Base-by-base conservation (phyloP, 2,888 invertebrate species). In the Cryptophagus acutangulus region DNA sequence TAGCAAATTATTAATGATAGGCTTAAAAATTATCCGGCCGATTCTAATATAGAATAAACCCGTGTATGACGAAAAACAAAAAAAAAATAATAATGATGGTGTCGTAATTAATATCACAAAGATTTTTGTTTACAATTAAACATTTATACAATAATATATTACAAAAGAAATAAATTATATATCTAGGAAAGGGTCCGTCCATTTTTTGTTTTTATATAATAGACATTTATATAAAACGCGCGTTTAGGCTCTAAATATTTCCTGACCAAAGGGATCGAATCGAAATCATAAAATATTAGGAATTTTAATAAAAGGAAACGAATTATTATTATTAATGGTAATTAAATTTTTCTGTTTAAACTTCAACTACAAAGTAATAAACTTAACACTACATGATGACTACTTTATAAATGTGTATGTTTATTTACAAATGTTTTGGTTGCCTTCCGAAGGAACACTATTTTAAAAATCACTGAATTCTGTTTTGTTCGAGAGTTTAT, bases 401-500 rank as follows among this genome's bases (percentile, higher is more conserved):
- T 69, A 69, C 67, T 62, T 61, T 9, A 34, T 15, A n/a, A 61
- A 60, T 62, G 60, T 62, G 54, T 60, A 63, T 31, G 4, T 63
- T 63, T 70, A 68, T 70, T 61, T 69, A 70, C 69, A 70, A 67
- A 68, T 68, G 68, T 68, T 67, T 66, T 12, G 66, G 64, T 66
- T 63, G 63, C 59, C 61, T 58, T 45, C 59, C 57, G 55, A 60
- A 65, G 64, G 64, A 65, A 66, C 62, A 62, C 58, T 49, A n/a
- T n/a, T 54, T 42, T 54, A 26, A 26, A 26, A 26, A 4, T 31
- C 12, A 14, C 31, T 13, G 31, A n/a, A n/a, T n/a, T n/a, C n/a
- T n/a, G n/a, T n/a, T n/a, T 31, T 31, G 14, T 31, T 8, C 29
- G 29, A 29, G n/a, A n/a, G 20, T 26, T 6, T 26, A 13, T 26